Evolutionary conservation across 2,113 vertebrate species (phyloP).

Genomic region (Oriolus oriolus): DNA sequence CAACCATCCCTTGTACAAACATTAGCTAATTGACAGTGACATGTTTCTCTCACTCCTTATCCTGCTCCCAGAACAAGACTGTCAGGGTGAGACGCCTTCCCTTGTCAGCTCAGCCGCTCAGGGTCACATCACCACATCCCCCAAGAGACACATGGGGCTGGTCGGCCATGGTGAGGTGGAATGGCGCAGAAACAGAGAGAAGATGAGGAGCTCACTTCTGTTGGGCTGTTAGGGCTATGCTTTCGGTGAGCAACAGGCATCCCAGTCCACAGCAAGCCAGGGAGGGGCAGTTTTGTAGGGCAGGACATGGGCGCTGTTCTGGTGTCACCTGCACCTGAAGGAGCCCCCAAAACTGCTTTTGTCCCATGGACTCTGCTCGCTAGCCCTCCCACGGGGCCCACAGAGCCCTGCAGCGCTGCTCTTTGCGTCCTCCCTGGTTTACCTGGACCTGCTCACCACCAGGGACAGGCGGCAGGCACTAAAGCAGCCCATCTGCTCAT

Average conservation of each 20-base stretch:
- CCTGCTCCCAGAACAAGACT: neutral
- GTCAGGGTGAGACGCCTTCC: neutral
- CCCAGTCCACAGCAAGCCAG: neutral
- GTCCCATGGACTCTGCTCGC: neutral
- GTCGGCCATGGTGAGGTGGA: neutral
- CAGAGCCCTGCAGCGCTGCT: neutral
- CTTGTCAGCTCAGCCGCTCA: neutral
- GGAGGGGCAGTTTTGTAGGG: neutral
- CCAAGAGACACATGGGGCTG: neutral
- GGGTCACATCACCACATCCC: neutral
- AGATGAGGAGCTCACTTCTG: neutral
- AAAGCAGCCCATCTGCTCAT: neutral
- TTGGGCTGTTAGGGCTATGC: neutral
- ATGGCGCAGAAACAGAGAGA: neutral
- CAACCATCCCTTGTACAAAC: constrained; percentile 23
- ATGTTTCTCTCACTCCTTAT: constrained; percentile 16
- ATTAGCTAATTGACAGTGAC: constrained; percentile 39
- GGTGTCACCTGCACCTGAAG: neutral
- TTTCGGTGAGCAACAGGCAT: neutral
- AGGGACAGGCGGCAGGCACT: neutral
- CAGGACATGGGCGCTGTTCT: rapidly evolving
- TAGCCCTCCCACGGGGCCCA: rapidly evolving
- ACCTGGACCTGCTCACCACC: neutral
- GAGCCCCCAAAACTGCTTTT: neutral
- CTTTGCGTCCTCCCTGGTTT: neutral